phyloP scores from a whole-genome alignment of 2,113 vertebrate species.

The Caracal caracal region DNA sequence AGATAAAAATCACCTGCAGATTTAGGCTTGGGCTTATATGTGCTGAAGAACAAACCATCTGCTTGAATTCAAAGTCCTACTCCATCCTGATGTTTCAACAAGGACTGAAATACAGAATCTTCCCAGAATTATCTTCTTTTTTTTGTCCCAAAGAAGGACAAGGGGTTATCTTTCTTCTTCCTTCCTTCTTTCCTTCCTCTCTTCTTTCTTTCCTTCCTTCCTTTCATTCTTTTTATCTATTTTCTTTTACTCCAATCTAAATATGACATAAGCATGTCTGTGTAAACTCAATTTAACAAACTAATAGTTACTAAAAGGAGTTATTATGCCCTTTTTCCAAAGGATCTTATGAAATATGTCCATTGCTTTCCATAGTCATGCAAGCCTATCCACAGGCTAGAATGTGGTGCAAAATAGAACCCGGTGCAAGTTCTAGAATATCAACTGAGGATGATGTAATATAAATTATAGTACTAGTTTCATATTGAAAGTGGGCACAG shows the following conservation, averaged over 20 bases:
- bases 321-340: background rate
- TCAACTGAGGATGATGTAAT: background rate
- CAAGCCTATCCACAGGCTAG: background rate
- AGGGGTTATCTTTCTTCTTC: background rate
- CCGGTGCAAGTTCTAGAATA: background rate
- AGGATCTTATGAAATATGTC: background rate
- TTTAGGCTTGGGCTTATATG: background rate
- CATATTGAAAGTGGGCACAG: background rate
- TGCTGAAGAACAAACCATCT: background rate
- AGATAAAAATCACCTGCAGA: background rate
- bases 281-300: conserved; percentile 2
- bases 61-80: background rate
- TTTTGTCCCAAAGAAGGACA: background rate
- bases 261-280: background rate
- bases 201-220: background rate
- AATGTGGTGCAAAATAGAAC: background rate
- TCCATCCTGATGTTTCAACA: background rate
- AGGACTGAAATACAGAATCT: background rate
- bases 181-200: background rate
- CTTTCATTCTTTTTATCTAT: background rate
- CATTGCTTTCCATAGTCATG: conserved; percentile 5
- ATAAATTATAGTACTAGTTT: background rate
- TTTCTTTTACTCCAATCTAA: background rate
- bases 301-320: background rate
- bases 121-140: background rate